phyloP scores from a whole-genome alignment of 2,797 vertebrate genomes.

The Acropternis orthonyx region DNA sequence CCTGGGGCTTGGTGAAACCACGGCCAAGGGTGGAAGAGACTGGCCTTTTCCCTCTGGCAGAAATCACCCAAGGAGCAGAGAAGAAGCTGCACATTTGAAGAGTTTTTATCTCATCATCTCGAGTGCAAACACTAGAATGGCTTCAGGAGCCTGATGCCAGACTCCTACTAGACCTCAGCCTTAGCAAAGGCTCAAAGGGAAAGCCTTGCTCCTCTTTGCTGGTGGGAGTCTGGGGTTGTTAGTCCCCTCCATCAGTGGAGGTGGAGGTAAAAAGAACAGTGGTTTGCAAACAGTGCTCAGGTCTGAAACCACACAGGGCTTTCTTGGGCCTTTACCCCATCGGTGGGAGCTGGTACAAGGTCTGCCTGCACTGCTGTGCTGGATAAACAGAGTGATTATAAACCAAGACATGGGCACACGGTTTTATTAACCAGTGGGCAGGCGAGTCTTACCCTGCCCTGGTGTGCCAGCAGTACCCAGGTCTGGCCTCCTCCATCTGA shows the following conservation, averaged over 20 bases:
- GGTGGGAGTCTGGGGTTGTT: not conserved
- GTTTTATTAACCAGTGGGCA: fast-evolving
- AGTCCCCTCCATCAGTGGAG: not conserved
- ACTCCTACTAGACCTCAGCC: not conserved
- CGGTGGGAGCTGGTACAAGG: not conserved
- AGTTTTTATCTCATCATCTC: not conserved
- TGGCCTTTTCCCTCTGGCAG: not conserved
- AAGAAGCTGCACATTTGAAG: not conserved
- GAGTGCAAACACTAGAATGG: not conserved
- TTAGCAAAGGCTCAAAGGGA: fast-evolving
- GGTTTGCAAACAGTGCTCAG: not conserved
- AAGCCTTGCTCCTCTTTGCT: not conserved
- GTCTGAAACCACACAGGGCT: not conserved
- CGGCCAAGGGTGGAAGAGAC: not conserved
- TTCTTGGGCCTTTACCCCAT: fast-evolving
- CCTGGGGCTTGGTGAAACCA: not conserved
- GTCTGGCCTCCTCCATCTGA: not conserved
- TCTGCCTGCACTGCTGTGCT: not conserved
- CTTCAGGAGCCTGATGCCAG: not conserved
- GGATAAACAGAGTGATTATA: not conserved
- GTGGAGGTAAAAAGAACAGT: not conserved
- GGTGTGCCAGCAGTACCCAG: not conserved
- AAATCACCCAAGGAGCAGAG: not conserved
- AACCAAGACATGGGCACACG: fast-evolving
- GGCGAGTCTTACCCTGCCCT: not conserved